Evolutionary conservation across 2,888 invertebrate genomes (phyloP).

Genomic region (Therioaphis trifolii): DNA sequence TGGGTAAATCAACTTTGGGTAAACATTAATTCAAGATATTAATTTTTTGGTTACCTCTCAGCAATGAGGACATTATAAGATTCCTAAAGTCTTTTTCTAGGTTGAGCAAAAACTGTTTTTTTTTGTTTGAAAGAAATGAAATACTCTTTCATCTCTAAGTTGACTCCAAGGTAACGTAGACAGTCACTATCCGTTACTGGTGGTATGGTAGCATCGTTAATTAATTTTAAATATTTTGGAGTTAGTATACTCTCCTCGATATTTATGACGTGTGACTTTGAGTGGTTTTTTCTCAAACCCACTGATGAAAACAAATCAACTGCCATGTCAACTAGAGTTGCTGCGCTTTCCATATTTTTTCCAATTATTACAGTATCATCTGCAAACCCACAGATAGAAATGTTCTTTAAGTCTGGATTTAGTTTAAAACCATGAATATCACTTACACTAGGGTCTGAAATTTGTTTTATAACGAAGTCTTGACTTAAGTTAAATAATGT

Average conservation of each 20-base stretch:
- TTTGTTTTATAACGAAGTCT: slow-evolving; percentile 20
- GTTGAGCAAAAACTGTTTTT: neutral
- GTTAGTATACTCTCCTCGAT: neutral
- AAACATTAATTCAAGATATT: neutral
- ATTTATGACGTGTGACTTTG: slow-evolving; percentile 14
- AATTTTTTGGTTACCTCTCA: neutral
- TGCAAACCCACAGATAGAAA: neutral
- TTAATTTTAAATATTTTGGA: neutral
- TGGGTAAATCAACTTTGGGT: neutral
- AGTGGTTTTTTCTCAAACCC: neutral
- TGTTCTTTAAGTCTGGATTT: neutral
- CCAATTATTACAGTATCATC: neutral
- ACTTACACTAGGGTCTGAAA: neutral
- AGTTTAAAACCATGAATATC: neutral
- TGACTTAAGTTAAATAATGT: neutral
- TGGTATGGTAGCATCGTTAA: neutral
- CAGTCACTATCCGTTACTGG: neutral
- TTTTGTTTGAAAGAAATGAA: neutral
- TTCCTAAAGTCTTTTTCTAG: slow-evolving; percentile 20
- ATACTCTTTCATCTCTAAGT: neutral
- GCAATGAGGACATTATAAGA: neutral
- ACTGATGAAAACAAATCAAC: neutral
- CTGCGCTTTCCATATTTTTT: neutral
- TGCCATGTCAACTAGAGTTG: neutral
- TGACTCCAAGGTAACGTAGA: neutral